Evolutionary conservation across 37 sponge, comb jelly and placozoan genomes (phyloP), one percentile per base, ranked within the genome.

Genomic region (Cladorhizidae sp.): DNA sequence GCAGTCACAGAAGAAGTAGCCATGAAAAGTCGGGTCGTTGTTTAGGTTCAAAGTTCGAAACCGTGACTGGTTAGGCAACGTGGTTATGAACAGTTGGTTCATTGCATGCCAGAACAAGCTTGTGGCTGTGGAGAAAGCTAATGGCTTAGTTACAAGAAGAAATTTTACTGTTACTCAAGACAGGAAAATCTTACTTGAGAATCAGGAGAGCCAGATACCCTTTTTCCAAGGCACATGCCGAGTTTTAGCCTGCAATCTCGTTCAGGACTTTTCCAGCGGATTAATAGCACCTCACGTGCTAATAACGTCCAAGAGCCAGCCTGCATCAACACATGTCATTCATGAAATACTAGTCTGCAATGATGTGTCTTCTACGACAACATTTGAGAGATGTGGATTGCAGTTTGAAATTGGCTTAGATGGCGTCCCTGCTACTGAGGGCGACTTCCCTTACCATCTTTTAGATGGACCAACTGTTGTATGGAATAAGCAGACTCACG

Each of bases 391-490:
- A 7, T 51, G 52, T 73, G 52, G 73, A 15, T 29, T 65, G 67
- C 17, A 73, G 21, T 73, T 73, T 51, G 54, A 73, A 51, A 25
- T 41, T n/a, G 32, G 54, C 28, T n/a, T n/a, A n/a, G 39, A 70
- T 21, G 9, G 1, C 1, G 40, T n/a, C 23, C 20, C 51, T 1
- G 54, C 52, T 26, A 2, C 39, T 32, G 17, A 29, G 5, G 26
- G 2, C 21, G 72, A 73, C 12, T 58, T 2, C 21, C n/a, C 5
- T 3, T 74, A 43, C 73, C 67, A 63, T 63, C 23, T 84, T 1
- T 21, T 76, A 25, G 70, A 76, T 54, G 85, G 85, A 28, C 85
- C 85, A 7, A 57, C 35, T 39, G 78, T 85, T 35, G 11, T 85
- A 29, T 85, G 85, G 85, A 55, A 32, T 70, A 36, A 77, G 25